Evolutionary conservation across 2,888 invertebrate genomes (phyloP), one percentile per base, ranked within the genome.

Genomic region (Agrenia bidenticulata): DNA sequence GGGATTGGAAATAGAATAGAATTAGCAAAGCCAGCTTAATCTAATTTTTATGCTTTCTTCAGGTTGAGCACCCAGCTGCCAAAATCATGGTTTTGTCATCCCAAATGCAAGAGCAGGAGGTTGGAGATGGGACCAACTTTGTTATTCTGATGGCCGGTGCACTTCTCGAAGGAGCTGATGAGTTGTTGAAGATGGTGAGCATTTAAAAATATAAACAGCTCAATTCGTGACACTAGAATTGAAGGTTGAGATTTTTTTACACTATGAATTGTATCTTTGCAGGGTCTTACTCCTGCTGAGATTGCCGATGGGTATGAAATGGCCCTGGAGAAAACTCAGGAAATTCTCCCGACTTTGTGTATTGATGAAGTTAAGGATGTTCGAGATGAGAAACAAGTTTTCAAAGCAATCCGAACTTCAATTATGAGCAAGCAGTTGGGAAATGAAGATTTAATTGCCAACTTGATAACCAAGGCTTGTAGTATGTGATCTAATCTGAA

Each of bases 401-500:
- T 83, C 21, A 86, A 86, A 76, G 89, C 87, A 21, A 85, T 99
- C 55, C 86, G 84, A 72, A 86, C 95, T 0, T 82, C 95, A 0
- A 87, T 99, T 61, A 96, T 96, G 90, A 95, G 97, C 61, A 99
- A 99, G 81, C 98, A 99, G 79, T 95, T 92, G 82, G 98, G 98
- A 13, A 88, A 94, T 81, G 98, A 99, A 83, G 95, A 97, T 77
- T 90, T 95, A 77, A 83, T 99, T 15, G 85, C 94, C 21, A 86
- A 86, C 50, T 83, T 97, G 42, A 89, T 96, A n/a, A 84, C 90
- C 17, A 87, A 89, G 79, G 94, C 96, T 1, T 95, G 94, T 79
- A 79, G 82, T 83, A 77, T 77, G 80, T 76, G 19, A 39, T 39
- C 13, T 39, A 32, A 17, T 32, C 26, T 17, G 26, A 27, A 55